phyloP scores from a whole-genome alignment of 2,113 vertebrate genomes.

The Clarias macrocephalus region DNA sequence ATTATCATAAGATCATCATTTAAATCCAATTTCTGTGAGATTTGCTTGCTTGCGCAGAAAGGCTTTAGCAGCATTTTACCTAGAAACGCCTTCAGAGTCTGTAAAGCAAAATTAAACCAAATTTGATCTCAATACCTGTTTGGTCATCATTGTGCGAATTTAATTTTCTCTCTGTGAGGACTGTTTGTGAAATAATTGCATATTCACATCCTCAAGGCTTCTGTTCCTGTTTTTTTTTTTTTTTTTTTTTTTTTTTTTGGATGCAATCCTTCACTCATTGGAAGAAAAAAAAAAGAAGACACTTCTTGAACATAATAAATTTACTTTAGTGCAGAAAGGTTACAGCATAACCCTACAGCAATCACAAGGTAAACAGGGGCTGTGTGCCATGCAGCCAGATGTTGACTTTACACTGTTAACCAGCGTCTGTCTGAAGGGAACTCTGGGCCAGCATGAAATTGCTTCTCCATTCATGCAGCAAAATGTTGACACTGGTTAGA shows the following conservation, averaged over 20 bases:
- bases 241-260: conserved; percentile 18
- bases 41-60: neutral
- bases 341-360: neutral
- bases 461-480: conserved; percentile 6
- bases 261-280: conserved; percentile 18
- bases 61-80: neutral
- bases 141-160: neutral
- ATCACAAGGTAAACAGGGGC: conserved; percentile 23
- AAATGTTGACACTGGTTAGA: conserved; percentile 46
- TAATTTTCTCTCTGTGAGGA: neutral
- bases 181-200: conserved; percentile 14
- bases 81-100: neutral
- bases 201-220: neutral
- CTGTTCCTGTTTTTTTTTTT: neutral
- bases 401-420: conserved; percentile 42
- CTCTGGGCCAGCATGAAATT: neutral
- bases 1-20: neutral
- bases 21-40: neutral
- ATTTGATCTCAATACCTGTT: neutral
- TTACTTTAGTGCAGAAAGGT: neutral
- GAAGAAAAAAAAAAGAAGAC: conserved; percentile 10
- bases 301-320: conserved; percentile 27
- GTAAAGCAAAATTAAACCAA: neutral
- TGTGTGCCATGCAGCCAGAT: neutral
- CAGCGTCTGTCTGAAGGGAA: conserved; percentile 2